Evolutionary conservation across 2,888 invertebrate genomes (phyloP).

Genomic region (Sinelater perroti): DNA sequence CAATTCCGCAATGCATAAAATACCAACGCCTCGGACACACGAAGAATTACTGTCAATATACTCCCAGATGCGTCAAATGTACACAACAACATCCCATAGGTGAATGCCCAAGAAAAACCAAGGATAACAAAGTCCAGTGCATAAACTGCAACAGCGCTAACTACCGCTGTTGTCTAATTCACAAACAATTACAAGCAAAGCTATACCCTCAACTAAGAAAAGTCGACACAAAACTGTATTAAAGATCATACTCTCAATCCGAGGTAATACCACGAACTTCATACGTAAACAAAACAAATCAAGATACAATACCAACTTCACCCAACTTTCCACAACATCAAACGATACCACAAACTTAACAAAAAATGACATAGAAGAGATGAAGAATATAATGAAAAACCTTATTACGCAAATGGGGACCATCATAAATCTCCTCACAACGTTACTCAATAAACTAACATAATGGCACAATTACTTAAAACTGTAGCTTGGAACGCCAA

Average conservation of each 20-base stretch:
- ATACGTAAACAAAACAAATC: slow-evolving; percentile 1
- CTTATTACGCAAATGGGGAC: slow-evolving; percentile 12
- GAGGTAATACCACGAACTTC: background rate
- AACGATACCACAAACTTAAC: slow-evolving; percentile 1
- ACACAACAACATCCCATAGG: slow-evolving; percentile 10
- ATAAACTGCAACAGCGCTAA: background rate
- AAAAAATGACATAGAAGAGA: slow-evolving; percentile 3
- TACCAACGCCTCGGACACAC: slow-evolving; percentile 24
- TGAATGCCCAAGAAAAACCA: slow-evolving; percentile 18
- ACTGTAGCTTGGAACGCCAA: slow-evolving; percentile 31
- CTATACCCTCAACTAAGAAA: too few species aligned
- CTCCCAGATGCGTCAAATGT: slow-evolving; percentile 22
- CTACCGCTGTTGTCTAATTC: background rate
- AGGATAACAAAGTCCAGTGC: too few species aligned
- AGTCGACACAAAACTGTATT: background rate
- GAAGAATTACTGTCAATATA: slow-evolving; percentile 16
- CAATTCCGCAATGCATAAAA: slow-evolving; percentile 20
- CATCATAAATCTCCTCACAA: slow-evolving; percentile 17
- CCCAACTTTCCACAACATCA: slow-evolving; percentile 1
- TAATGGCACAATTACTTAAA: slow-evolving; percentile 33
- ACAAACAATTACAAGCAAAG: too few species aligned
- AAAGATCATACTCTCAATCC: too few species aligned
- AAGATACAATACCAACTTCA: background rate
- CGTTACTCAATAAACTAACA: slow-evolving; percentile 7
- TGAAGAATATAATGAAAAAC: slow-evolving; percentile 14